phyloP scores from a whole-genome alignment of 2,113 vertebrate species.

The Acrocephalus arundinaceus region DNA sequence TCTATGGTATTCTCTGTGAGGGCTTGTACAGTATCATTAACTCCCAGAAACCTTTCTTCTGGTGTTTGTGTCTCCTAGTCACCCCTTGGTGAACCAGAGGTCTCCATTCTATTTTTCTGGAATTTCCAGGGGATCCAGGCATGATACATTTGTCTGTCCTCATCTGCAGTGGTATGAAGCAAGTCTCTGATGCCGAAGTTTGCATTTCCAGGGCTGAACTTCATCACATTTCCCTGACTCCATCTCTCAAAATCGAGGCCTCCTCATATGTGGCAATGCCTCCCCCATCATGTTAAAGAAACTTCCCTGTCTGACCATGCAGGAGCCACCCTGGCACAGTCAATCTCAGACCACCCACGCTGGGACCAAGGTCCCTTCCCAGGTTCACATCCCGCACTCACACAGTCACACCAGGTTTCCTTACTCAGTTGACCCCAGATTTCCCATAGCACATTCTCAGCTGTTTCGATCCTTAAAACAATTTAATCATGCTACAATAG shows the following conservation, averaged over 20 bases:
- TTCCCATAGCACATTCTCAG: not conserved
- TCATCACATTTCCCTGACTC: not conserved
- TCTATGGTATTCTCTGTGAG: not conserved
- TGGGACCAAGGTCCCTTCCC: not conserved
- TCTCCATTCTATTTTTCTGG: not conserved
- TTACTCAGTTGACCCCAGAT: not conserved
- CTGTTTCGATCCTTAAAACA: accelerated
- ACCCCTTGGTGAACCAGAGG: not conserved
- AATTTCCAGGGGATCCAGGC: not conserved
- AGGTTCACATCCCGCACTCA: not conserved
- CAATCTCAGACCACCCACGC: accelerated
- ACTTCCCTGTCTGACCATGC: not conserved
- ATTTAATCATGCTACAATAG: not conserved
- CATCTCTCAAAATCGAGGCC: not conserved
- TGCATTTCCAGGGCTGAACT: not conserved
- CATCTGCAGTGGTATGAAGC: not conserved
- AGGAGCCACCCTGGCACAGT: not conserved
- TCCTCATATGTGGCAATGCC: not conserved
- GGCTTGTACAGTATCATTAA: not conserved
- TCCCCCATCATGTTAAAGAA: not conserved
- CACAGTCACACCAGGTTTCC: not conserved
- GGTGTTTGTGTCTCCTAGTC: not conserved
- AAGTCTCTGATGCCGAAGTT: not conserved
- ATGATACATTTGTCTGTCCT: not conserved
- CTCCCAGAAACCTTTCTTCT: not conserved